A percentile compares a stretch with the other conserved stretches of the same genome.
Conservation (phyloP, 2,888 invertebrate species). For the Lasioglossum malachurum region DNA sequence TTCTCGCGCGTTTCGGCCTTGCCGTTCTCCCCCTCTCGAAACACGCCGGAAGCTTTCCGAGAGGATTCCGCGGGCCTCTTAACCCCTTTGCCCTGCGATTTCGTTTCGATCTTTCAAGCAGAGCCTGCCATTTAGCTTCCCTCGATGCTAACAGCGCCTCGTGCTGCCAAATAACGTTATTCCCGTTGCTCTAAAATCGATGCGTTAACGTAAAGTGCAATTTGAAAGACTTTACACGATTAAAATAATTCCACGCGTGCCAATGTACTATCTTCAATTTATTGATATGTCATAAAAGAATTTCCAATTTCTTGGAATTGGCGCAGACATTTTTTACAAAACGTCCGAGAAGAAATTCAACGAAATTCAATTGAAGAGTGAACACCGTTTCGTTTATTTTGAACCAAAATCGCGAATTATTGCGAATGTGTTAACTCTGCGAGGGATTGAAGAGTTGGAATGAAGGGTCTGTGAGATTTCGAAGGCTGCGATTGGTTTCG, state of each 20-base stretch:
- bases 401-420: not conserved
- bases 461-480: not conserved
- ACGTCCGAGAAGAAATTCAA: not conserved
- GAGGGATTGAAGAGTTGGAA: not conserved
- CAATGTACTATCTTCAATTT: too few species aligned
- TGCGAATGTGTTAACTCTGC: not conserved
- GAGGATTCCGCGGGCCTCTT: not conserved
- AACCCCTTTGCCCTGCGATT: not conserved
- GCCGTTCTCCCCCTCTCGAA: not conserved
- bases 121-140: not conserved
- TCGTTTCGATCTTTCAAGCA: not conserved
- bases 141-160: not conserved
- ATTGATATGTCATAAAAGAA: too few species aligned
- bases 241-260: too few species aligned
- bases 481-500: not conserved
- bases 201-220: not conserved
- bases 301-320: too few species aligned
- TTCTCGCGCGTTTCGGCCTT: slow-evolving; percentile 13
- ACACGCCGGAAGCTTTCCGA: not conserved
- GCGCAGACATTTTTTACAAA: too few species aligned
- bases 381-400: not conserved
- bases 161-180: not conserved
- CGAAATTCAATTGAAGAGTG: not conserved
- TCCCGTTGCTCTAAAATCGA: not conserved
- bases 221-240: too few species aligned